phyloP scores from a whole-genome alignment of 2,113 vertebrate genomes.

The Melanotaenia duboulayi region DNA sequence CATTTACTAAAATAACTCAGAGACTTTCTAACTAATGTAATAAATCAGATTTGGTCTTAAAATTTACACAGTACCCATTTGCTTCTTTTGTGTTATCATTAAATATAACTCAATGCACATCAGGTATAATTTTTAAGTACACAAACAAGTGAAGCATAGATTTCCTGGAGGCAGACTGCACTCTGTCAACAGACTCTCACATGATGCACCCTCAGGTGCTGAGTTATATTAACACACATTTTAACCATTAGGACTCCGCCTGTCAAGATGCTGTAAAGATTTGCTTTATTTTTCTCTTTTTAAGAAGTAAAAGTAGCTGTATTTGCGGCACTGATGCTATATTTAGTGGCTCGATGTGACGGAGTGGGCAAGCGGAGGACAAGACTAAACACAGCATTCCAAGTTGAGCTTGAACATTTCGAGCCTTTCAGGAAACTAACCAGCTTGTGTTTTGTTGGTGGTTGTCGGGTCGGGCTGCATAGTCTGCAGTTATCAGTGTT shows the following conservation, averaged over 20 bases:
- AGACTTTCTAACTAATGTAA: no score
- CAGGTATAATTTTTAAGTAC: conserved; percentile 25
- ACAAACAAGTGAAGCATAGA: conserved; percentile 54
- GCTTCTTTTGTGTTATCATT: neutral
- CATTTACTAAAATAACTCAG: no score
- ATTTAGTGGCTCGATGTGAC: neutral
- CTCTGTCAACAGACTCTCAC: conserved; percentile 53
- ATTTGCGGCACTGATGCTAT: no score
- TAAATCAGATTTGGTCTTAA: no score
- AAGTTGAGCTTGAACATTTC: neutral
- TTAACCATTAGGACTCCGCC: neutral
- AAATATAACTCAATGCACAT: neutral
- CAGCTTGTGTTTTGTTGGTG: conserved; percentile 24
- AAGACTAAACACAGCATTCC: conserved; percentile 14
- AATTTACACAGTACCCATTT: neutral
- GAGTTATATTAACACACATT: neutral
- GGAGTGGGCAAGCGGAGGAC: neutral
- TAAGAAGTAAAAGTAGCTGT: no score
- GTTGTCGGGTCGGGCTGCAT: conserved; percentile 33
- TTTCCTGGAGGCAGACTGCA: conserved; percentile 7
- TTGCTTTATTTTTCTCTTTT: no score
- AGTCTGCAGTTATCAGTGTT: conserved; percentile 33
- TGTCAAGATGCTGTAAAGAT: neutral
- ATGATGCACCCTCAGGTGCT: conserved; percentile 2
- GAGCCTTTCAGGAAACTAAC: conserved; percentile 6